Conservation (phyloP, 2,888 invertebrate genomes). For the Saturnia japonica region DNA sequence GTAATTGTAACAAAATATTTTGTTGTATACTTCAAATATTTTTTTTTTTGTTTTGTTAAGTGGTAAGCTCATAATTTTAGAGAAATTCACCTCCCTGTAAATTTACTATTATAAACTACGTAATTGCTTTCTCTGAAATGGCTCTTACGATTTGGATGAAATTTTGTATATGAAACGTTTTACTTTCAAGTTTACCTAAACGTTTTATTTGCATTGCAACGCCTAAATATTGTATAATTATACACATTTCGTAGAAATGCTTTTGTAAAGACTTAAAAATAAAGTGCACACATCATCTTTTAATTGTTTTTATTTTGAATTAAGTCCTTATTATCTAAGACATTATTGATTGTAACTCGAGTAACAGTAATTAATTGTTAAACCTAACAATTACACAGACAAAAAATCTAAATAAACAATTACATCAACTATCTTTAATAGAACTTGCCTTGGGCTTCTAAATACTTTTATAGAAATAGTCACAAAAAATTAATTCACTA, state of each 20-base stretch:
- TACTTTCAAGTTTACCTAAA: too few species aligned
- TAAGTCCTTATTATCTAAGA: conserved; percentile 67
- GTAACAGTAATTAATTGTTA: conserved; percentile 21
- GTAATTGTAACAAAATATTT: neutral
- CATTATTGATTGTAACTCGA: conserved; percentile 48
- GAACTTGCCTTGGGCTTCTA: neutral
- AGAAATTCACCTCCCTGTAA: neutral
- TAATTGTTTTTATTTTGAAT: conserved; percentile 69
- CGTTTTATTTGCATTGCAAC: too few species aligned
- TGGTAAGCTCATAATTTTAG: neutral
- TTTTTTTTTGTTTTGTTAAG: neutral
- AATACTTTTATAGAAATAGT: conserved; percentile 9
- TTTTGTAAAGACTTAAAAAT: conserved; percentile 37
- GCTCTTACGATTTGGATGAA: too few species aligned
- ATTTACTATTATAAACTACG: neutral
- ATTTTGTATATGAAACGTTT: too few species aligned
- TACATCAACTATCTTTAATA: conserved; percentile 26
- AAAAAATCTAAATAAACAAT: conserved; percentile 14
- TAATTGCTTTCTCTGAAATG: too few species aligned
- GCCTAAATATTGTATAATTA: neutral
- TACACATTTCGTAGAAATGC: conserved; percentile 9
- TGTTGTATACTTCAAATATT: neutral
- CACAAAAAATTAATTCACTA: conserved; percentile 9
- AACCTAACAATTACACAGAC: conserved; percentile 11
- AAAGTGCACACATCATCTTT: conserved; percentile 62